Percentiles rank a stretch among this genome's conserved stretches.
Conservation (phyloP, 2,113 vertebrate species). For the Oryzias melastigma region DNA sequence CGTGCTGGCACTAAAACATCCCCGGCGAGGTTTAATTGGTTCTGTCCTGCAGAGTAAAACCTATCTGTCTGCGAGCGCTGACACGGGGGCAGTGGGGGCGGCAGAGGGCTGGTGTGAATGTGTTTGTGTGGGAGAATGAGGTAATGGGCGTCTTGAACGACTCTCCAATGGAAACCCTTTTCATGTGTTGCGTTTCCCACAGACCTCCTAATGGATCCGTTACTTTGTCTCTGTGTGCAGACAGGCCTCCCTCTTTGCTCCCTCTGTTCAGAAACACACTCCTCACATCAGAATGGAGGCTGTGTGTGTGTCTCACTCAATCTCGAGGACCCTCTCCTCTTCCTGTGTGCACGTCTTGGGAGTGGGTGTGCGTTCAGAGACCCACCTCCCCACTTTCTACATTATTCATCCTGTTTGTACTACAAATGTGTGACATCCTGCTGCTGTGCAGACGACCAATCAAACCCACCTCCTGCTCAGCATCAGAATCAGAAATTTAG, state of each 20-base stretch:
- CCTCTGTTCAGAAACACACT: slow-evolving; percentile 30
- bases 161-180: slow-evolving; percentile 44
- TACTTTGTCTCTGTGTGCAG: slow-evolving; percentile 15
- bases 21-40: slow-evolving; percentile 64
- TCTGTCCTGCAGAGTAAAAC: slow-evolving; percentile 44
- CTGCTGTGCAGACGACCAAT: slow-evolving; percentile 2
- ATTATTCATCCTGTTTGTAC: slow-evolving; percentile 65
- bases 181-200: slow-evolving; percentile 58
- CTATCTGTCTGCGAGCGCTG: slow-evolving; percentile 44
- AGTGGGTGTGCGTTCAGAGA: slow-evolving; percentile 50
- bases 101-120: background rate
- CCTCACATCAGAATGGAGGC: slow-evolving; percentile 19
- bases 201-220: slow-evolving; percentile 56
- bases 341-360: slow-evolving; percentile 43
- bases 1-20: slow-evolving; percentile 52
- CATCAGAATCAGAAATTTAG: background rate
- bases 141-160: slow-evolving; percentile 54
- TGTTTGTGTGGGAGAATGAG: slow-evolving; percentile 46
- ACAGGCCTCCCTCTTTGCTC: slow-evolving; percentile 26
- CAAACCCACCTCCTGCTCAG: background rate
- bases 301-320: slow-evolving; percentile 12
- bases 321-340: slow-evolving; percentile 22
- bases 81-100: slow-evolving; percentile 37
- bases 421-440: too few relatives aligned
- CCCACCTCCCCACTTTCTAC: slow-evolving; percentile 39